Evolutionary conservation across 2,113 vertebrate genomes (phyloP).

Genomic region (Dipodomys merriami): DNA sequence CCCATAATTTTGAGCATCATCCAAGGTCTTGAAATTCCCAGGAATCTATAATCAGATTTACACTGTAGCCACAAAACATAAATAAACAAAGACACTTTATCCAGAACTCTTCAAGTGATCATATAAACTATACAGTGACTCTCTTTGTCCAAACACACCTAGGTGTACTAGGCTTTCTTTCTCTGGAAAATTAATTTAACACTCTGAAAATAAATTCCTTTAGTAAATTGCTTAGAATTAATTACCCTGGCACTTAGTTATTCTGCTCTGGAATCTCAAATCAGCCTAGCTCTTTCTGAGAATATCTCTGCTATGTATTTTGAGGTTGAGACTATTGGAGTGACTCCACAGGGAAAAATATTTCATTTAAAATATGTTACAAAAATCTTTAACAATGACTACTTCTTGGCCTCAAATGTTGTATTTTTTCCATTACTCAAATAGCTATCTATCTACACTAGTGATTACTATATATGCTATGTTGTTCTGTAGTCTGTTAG

Average conservation of each 20-base stretch:
- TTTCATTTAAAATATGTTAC: neutral
- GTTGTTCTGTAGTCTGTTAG: neutral
- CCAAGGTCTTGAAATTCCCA: neutral
- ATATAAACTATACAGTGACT: too few relatives aligned
- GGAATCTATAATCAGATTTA: neutral
- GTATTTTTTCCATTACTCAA: neutral
- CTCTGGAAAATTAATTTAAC: fast-evolving
- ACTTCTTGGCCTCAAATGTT: neutral
- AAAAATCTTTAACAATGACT: neutral
- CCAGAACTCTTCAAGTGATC: neutral
- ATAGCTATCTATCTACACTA: neutral
- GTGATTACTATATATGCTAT: neutral
- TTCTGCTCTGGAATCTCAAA: neutral
- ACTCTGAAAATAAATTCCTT: neutral
- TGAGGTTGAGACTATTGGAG: too few relatives aligned
- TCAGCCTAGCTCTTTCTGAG: neutral
- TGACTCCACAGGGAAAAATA: neutral
- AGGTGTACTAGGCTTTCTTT: fast-evolving
- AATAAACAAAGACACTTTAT: neutral
- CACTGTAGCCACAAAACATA: neutral
- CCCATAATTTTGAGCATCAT: fast-evolving
- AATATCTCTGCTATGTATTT: too few relatives aligned
- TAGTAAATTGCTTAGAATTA: neutral
- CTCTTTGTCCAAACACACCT: too few relatives aligned
- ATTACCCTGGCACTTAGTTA: neutral